Conservation (phyloP, 2,797 vertebrate species). For the Eidolon dupreanum region DNA sequence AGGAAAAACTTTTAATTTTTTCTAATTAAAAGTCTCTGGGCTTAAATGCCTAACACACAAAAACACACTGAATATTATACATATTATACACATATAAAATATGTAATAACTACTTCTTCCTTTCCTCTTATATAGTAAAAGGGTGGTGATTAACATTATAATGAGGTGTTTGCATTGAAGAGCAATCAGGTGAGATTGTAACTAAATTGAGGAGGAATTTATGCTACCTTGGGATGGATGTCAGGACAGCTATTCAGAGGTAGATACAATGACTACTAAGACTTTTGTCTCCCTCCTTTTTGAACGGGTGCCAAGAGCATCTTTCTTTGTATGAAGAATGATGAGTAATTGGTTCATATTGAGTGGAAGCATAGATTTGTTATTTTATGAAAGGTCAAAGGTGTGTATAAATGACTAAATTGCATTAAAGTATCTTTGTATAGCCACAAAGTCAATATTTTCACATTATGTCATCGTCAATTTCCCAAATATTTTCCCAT, state of each 20-base stretch:
- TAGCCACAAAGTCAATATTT: not conserved
- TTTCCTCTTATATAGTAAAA: not conserved
- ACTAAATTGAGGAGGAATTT: not conserved
- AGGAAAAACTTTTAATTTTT: not conserved
- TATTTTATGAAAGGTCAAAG: not conserved
- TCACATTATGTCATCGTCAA: not conserved
- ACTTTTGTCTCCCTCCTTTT: not conserved
- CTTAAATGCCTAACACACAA: not conserved
- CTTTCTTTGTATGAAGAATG: not conserved
- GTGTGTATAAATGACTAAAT: not conserved
- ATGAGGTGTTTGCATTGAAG: not conserved
- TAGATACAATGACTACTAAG: no score
- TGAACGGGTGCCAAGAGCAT: not conserved
- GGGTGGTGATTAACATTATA: not conserved
- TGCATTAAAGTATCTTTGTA: not conserved
- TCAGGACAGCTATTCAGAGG: not conserved
- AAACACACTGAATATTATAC: not conserved
- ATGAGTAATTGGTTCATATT: not conserved
- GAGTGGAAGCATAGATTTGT: not conserved
- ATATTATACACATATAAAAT: not conserved
- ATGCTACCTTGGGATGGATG: not conserved
- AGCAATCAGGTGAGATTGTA: not conserved
- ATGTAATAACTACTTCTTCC: not conserved
- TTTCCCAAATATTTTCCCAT: not conserved
- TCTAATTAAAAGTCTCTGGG: not conserved